phyloP scores from a whole-genome alignment of 2,888 invertebrate species.

The Baccha elongata region DNA sequence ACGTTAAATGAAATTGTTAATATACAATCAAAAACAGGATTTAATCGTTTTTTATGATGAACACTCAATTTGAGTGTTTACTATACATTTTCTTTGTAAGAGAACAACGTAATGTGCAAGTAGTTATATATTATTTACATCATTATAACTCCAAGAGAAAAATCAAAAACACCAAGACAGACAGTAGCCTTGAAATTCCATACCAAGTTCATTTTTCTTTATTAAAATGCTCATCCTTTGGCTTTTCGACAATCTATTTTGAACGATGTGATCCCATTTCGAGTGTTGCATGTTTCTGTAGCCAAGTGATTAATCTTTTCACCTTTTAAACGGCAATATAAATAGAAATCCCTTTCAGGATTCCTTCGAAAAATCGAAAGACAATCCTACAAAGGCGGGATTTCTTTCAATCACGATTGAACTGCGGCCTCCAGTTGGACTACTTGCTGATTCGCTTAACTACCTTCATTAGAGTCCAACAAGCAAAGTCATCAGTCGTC shows the following conservation, averaged over 20 bases:
- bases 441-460: constrained; percentile 68
- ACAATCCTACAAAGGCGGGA: constrained; percentile 42
- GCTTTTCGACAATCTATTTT: not conserved
- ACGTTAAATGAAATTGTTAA: constrained; percentile 3
- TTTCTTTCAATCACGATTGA: constrained; percentile 65
- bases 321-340: constrained; percentile 36
- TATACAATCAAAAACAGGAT: not conserved
- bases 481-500: constrained; percentile 68
- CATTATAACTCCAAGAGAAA: not conserved
- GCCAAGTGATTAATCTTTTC: constrained; percentile 66
- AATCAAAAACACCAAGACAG: not conserved
- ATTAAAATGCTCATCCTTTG: not conserved
- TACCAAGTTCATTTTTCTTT: not conserved
- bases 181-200: not conserved
- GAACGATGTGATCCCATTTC: constrained; percentile 48
- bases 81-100: too few species aligned
- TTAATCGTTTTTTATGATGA: too few species aligned
- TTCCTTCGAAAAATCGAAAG: constrained; percentile 3
- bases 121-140: too few species aligned
- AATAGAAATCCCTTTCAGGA: constrained; percentile 47
- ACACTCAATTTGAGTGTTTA: too few species aligned
- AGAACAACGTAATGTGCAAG: too few species aligned
- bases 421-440: constrained; percentile 48
- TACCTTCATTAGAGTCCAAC: constrained; percentile 71
- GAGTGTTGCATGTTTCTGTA: constrained; percentile 57